Evolutionary conservation across 2,888 invertebrate species (phyloP).

Genomic region (Chrysolina americana): DNA sequence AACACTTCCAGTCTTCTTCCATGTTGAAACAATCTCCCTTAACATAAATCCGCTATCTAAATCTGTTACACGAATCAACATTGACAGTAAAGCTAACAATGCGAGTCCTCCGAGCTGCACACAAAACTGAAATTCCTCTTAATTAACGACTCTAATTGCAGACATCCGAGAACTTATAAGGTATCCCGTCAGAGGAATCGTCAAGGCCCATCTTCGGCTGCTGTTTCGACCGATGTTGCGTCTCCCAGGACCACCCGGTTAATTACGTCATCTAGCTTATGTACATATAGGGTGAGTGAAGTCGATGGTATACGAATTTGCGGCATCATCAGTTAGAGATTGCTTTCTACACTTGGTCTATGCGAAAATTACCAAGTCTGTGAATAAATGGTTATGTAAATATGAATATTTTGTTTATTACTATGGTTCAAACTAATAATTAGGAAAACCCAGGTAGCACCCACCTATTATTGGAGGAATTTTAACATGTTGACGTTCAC

Average conservation of each 20-base stretch:
- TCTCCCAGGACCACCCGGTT: slow-evolving; percentile 21
- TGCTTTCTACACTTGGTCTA: too few relatives aligned
- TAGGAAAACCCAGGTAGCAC: too few relatives aligned
- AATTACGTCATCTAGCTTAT: slow-evolving; percentile 12
- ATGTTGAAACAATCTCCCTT: background rate
- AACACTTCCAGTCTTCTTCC: background rate
- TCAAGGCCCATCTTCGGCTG: slow-evolving; percentile 7
- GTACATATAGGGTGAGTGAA: background rate
- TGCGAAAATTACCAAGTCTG: too few relatives aligned
- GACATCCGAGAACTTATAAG: slow-evolving; percentile 47
- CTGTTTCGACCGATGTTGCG: background rate
- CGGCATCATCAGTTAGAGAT: background rate
- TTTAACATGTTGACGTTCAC: too few relatives aligned
- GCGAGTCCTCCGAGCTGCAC: slow-evolving; percentile 36
- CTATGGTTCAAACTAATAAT: too few relatives aligned
- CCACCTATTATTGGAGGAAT: too few relatives aligned
- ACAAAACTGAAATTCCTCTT: slow-evolving; percentile 55
- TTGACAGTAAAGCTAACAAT: slow-evolving; percentile 19
- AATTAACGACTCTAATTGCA: slow-evolving; percentile 57
- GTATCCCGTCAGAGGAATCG: slow-evolving; percentile 40
- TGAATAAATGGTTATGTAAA: too few relatives aligned
- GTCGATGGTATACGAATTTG: background rate
- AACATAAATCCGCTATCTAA: slow-evolving; percentile 46
- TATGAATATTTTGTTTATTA: too few relatives aligned
- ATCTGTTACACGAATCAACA: slow-evolving; percentile 50